A percentile compares a stretch with the other conserved stretches of the same genome.
Conservation (phyloP, 1,140 invertebrate species). For the Euura lappo region DNA sequence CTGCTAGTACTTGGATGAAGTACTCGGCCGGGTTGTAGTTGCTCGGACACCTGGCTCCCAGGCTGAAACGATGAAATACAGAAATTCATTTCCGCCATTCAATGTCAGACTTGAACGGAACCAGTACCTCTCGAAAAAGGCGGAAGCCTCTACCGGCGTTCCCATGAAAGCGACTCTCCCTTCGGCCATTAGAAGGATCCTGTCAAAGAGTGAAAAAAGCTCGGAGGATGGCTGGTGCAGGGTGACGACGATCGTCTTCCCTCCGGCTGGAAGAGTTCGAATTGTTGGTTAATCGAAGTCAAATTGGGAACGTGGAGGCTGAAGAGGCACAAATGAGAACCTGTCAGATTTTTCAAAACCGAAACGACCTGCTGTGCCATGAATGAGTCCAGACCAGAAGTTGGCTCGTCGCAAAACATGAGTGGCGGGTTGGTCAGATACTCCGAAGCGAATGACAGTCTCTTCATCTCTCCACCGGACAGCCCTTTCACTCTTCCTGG, state of each 20-base stretch:
- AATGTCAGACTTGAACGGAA: neutral
- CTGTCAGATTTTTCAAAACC: conserved; percentile 79
- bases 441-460: conserved; percentile 95
- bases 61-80: conserved; percentile 54
- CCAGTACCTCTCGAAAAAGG: conserved; percentile 83
- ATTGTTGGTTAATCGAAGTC: neutral
- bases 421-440: conserved; percentile 93
- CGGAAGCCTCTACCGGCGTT: conserved; percentile 74
- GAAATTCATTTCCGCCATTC: neutral
- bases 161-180: conserved; percentile 92
- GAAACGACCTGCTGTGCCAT: conserved; percentile 90
- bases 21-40: conserved; percentile 98
- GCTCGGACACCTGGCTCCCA: conserved; percentile 77
- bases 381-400: conserved; percentile 85
- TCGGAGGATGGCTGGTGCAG: conserved; percentile 97
- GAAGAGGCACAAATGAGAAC: conserved; percentile 29
- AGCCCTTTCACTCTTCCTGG: conserved; percentile 88
- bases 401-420: conserved; percentile 97
- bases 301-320: conserved; percentile 8
- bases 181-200: conserved; percentile 88
- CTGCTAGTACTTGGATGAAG: conserved; percentile 89
- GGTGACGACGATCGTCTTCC: conserved; percentile 92
- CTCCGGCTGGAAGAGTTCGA: conserved; percentile 49
- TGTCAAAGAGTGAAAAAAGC: conserved; percentile 91
- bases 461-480: conserved; percentile 94